A percentile compares a stretch with the other conserved stretches of the same genome.
Evolutionary conservation across 2,113 vertebrate genomes (phyloP).

Genomic region (Prolemur simus): DNA sequence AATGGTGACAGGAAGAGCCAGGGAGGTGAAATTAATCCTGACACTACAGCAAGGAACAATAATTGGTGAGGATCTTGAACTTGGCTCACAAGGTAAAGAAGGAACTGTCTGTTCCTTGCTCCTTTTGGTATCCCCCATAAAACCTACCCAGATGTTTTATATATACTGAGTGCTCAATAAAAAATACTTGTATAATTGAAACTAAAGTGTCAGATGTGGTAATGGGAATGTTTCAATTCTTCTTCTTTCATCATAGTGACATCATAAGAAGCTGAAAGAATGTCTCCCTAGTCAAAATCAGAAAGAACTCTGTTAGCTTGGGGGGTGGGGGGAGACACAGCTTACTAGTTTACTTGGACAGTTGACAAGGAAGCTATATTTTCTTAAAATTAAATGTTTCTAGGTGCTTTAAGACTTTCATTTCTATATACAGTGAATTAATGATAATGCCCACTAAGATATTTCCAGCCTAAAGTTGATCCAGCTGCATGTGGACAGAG

Average conservation of each 20-base stretch:
- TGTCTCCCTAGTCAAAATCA: background rate
- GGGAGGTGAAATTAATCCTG: background rate
- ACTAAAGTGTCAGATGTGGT: background rate
- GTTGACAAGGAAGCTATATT: background rate
- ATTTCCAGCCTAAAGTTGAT: background rate
- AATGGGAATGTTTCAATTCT: background rate
- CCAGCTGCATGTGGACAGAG: background rate
- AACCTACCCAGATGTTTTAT: background rate
- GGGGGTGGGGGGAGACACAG: accelerated
- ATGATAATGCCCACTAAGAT: background rate
- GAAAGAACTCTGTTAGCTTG: slow-evolving; percentile 4
- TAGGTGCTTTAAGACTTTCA: background rate
- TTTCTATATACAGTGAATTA: background rate
- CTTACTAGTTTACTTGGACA: slow-evolving; percentile 9
- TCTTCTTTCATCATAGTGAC: background rate
- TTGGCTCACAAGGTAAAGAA: slow-evolving; percentile 33
- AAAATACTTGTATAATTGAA: background rate
- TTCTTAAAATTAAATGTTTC: slow-evolving; percentile 24
- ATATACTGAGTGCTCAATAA: background rate
- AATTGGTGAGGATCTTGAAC: background rate
- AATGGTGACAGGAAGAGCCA: background rate
- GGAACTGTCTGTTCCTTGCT: background rate
- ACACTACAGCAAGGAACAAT: background rate
- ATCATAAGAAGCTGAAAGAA: slow-evolving; percentile 36
- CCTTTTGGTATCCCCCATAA: background rate